Base-by-base conservation (phyloP, 2,888 invertebrate species). In the Cepaea hortensis region DNA sequence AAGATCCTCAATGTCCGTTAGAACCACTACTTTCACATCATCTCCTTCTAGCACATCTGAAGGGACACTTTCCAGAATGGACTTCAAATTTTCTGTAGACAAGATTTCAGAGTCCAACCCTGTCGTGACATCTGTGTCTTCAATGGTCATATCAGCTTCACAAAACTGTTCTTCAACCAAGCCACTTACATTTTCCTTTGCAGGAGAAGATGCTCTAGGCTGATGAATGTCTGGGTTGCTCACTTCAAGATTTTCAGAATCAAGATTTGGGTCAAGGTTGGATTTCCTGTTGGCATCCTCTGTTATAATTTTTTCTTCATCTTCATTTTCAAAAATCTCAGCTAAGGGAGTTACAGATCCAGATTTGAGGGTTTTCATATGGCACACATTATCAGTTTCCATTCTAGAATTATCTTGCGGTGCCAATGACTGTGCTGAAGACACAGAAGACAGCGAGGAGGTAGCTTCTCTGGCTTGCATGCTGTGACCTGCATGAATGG, bases 1-100 rank as follows among this genome's bases (percentile, higher is more conserved):
- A 46, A 92, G 87, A 76, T 90, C 90, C 35, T 90, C 90, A 35
- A 89, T 89, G 18, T 91, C 91, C 23, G 92, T 89, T 84, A 92
- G 85, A 4, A 92, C 90, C 50, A 93, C 88, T 20, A 92, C 90
- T 50, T 92, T 89, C 23, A 88, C 86, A 15, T 85, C 84, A 3
- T 81, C 82, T 18, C 62, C 81, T 77, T 84, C 87, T 82, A 87
- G 89, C 55, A 88, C 88, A 88, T 88, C 89, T 88, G 65, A 87
- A 85, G 89, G 89, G 3, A 89, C 87, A 72, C 81, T 88, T 48
- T 87, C 86, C 50, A 90, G 83, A 48, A 90, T 81, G 11, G 84
- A 84, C 82, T 81, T 81, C 6, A 86, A 46, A 62, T 50, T 77
- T 70, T 86, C 86, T 50, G 82, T n/a, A 3, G 87, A 84, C 68